Evolutionary conservation across 2,113 vertebrate species (phyloP).

Genomic region (Sylvietta virens): DNA sequence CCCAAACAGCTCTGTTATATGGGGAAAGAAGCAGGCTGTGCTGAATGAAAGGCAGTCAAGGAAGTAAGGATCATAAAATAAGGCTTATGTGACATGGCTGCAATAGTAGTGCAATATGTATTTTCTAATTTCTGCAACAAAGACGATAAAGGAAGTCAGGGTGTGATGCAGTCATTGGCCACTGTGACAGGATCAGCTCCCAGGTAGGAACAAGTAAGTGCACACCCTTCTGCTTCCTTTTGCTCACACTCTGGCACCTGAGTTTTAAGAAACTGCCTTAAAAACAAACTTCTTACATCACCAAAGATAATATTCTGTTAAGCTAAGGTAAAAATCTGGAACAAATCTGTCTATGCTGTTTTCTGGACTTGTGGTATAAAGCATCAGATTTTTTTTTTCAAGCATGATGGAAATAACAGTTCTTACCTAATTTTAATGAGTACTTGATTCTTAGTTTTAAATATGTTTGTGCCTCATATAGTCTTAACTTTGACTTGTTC

Average conservation of each 20-base stretch:
- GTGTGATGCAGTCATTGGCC: background rate
- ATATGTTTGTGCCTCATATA: background rate
- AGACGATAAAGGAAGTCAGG: background rate
- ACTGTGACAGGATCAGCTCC: background rate
- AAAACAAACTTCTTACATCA: background rate
- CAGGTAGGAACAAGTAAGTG: background rate
- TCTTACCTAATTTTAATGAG: background rate
- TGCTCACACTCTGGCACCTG: background rate
- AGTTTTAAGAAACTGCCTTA: background rate
- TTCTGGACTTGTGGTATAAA: background rate
- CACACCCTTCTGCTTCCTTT: background rate
- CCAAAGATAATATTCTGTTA: background rate
- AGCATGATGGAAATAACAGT: background rate
- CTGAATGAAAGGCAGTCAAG: background rate
- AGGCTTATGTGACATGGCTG: background rate
- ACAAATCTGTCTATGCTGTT: background rate
- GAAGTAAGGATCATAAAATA: background rate
- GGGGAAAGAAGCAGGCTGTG: background rate
- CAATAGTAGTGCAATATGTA: background rate
- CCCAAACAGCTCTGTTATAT: background rate
- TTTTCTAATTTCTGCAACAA: background rate
- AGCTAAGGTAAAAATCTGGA: background rate
- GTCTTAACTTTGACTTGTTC: background rate
- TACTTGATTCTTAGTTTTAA: background rate
- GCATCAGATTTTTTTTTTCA: background rate